A percentile compares a stretch with the other conserved stretches of the same genome.
Conservation (phyloP, 2,113 vertebrate species). For the Eleginops maclovinus region DNA sequence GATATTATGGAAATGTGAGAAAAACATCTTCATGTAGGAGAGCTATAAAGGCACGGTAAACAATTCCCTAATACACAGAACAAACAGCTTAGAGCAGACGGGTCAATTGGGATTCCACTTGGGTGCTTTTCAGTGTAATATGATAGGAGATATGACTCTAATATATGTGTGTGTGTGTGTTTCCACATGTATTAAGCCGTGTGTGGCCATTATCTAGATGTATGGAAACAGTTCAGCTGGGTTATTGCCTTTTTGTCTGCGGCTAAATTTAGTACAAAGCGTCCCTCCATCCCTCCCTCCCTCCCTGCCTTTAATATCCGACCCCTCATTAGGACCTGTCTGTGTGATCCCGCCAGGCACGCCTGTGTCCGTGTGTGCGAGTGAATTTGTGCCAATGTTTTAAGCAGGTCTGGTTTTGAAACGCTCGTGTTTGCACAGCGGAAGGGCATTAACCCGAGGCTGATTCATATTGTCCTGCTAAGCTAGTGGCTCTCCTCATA, state of each 20-base stretch:
- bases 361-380: not conserved
- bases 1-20: constrained; percentile 44
- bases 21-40: constrained; percentile 10
- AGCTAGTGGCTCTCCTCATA: constrained; percentile 63
- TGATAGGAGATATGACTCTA: constrained; percentile 23
- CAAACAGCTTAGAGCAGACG: constrained; percentile 20
- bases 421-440: constrained; percentile 24
- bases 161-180: constrained; percentile 8
- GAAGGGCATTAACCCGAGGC: constrained; percentile 67
- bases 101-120: constrained; percentile 41
- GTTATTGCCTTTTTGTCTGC: constrained; percentile 63
- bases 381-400: not conserved
- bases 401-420: too few species aligned
- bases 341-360: constrained; percentile 14
- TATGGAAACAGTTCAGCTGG: constrained; percentile 20
- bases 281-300: constrained; percentile 32
- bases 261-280: constrained; percentile 67
- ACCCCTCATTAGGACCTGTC: constrained; percentile 63
- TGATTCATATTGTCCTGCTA: constrained; percentile 67
- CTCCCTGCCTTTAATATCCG: constrained; percentile 55
- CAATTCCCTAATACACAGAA: constrained; percentile 41
- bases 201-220: constrained; percentile 22
- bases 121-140: constrained; percentile 11
- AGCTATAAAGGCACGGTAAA: constrained; percentile 47
- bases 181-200: not conserved